A percentile compares a stretch with the other conserved stretches of the same genome.
These are phyloP conservation scores for Platygyra sinensis DNA, from an alignment of 64 coral and sea anemone species.

Conservation along the genomic window DNA sequence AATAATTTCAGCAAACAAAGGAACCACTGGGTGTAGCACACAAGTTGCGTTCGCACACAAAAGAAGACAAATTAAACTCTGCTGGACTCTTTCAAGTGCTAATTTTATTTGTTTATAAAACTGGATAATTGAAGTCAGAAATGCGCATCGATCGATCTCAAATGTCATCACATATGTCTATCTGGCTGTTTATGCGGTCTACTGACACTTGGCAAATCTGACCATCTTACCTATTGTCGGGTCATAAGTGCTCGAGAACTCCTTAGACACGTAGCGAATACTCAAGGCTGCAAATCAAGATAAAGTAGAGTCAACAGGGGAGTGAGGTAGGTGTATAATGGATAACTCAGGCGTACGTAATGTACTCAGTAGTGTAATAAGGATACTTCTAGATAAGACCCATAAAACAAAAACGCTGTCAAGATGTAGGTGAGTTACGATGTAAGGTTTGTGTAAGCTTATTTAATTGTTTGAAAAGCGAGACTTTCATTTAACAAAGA, in stretches of 20 bases:
- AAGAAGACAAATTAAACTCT: conserved; percentile 9
- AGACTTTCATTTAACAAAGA: no score
- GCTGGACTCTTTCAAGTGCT: not conserved
- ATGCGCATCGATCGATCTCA: not conserved
- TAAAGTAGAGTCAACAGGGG: conserved; percentile 9
- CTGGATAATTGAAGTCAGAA: not conserved
- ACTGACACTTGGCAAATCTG: not conserved
- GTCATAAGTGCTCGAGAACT: conserved; percentile 52
- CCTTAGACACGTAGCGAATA: conserved; percentile 53
- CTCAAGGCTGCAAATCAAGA: conserved; percentile 58
- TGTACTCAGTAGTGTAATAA: no score
- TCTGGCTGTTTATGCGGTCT: not conserved
- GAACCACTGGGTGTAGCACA: not conserved
- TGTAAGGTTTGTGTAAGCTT: no score
- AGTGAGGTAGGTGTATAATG: not conserved
- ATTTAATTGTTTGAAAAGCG: no score
- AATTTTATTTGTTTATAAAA: conserved; percentile 4
- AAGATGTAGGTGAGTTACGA: no score
- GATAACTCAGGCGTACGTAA: no score
- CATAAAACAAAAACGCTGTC: no score
- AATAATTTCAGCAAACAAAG: not conserved
- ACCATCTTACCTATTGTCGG: conserved; percentile 79
- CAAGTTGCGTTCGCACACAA: not conserved
- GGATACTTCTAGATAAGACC: no score
- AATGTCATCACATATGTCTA: not conserved